Conservation (phyloP, 2,888 invertebrate species). For the Girardia tigrina region DNA sequence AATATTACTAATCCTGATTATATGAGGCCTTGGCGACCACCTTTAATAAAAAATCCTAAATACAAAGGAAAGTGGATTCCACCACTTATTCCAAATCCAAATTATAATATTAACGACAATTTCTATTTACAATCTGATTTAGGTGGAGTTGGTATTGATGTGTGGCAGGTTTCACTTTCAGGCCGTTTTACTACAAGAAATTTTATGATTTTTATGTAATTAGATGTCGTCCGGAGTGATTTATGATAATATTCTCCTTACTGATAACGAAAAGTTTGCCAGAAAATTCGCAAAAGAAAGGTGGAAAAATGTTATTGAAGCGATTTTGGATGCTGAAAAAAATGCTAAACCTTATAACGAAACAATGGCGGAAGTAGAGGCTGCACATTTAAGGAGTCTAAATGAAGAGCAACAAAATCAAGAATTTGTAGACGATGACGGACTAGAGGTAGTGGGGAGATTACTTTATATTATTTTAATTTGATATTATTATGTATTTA, state of each 20-base stretch:
- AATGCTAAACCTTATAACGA: not conserved
- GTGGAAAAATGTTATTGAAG: not conserved
- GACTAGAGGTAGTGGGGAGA: too few species aligned
- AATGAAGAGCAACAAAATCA: too few species aligned
- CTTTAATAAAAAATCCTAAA: not conserved
- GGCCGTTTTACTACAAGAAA: not conserved
- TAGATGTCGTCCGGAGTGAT: not conserved
- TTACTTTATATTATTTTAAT: too few species aligned
- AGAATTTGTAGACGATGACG: too few species aligned
- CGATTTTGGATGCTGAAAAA: not conserved
- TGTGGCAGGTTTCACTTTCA: not conserved
- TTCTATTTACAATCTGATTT: not conserved
- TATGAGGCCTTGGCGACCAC: constrained; percentile 1
- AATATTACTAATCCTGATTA: not conserved
- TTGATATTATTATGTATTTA: too few species aligned
- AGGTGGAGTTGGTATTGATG: not conserved
- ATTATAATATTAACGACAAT: not conserved
- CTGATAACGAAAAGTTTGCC: not conserved
- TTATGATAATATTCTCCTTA: constrained; percentile 4
- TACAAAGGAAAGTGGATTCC: not conserved
- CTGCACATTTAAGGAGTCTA: too few species aligned
- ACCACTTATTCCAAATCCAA: not conserved
- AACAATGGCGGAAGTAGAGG: too few species aligned
- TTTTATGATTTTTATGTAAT: not conserved
- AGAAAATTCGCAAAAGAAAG: not conserved